These are phyloP conservation scores for Callipepla squamata DNA, from an alignment of 2,113 vertebrate species.

Conservation along the genomic window DNA sequence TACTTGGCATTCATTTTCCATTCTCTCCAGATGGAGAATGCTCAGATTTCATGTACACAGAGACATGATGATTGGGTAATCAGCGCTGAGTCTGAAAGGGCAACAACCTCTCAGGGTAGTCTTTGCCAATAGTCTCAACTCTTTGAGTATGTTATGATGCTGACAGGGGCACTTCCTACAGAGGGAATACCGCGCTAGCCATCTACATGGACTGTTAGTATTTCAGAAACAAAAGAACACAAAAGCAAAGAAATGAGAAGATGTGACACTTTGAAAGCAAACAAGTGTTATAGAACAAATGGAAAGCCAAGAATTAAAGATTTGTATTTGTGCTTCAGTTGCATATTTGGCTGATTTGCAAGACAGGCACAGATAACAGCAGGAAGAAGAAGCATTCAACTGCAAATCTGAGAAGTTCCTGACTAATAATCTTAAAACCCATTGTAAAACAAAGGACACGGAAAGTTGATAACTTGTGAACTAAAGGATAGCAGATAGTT, in stretches of 20 bases:
- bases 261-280: not conserved
- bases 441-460: not conserved
- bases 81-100: not conserved
- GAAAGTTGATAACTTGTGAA: not conserved
- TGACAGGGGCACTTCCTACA: not conserved
- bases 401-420: not conserved
- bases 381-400: not conserved
- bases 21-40: not conserved
- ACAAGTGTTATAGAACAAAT: not conserved
- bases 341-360: not conserved
- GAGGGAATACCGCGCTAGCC: not conserved
- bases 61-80: not conserved
- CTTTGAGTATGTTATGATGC: not conserved
- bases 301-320: not conserved
- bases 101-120: not conserved
- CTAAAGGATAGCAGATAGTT: not conserved
- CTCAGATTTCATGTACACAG: not conserved
- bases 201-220: not conserved
- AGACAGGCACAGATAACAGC: not conserved
- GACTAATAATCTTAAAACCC: not conserved
- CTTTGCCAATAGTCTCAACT: not conserved
- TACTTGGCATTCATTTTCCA: not conserved
- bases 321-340: not conserved
- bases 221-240: not conserved
- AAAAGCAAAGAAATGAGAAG: conserved; percentile 1